phyloP scores from a whole-genome alignment of 2,797 vertebrate genomes.

The Octomys mimax region DNA sequence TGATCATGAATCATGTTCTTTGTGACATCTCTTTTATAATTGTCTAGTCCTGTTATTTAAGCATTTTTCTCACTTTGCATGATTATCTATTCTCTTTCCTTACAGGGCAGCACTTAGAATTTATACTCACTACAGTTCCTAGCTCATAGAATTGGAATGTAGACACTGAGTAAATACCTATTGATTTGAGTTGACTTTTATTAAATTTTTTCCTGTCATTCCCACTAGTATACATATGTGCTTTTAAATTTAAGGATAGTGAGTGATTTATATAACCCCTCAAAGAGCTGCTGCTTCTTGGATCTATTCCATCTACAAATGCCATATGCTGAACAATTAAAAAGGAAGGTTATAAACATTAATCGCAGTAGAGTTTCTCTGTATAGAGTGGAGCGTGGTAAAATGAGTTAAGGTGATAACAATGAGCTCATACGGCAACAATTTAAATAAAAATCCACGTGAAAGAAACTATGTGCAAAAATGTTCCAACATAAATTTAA shows the following conservation, averaged over 20 bases:
- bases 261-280: background rate
- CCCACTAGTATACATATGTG: background rate
- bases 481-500: background rate
- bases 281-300: background rate
- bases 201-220: background rate
- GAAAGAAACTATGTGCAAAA: background rate
- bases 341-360: background rate
- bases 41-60: conserved; percentile 58
- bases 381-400: background rate
- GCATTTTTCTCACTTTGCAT: background rate
- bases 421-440: background rate
- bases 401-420: background rate
- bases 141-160: background rate
- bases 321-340: background rate
- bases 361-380: background rate
- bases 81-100: conserved; percentile 26
- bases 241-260: background rate
- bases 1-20: conserved; percentile 51
- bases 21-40: conserved; percentile 73
- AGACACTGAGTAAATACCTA: background rate
- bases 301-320: background rate
- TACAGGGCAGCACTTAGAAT: background rate
- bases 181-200: conserved; percentile 21
- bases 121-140: background rate
- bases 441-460: conserved; percentile 7